phyloP scores from a whole-genome alignment of 2,113 vertebrate genomes.

The Xyrauchen texanus region DNA sequence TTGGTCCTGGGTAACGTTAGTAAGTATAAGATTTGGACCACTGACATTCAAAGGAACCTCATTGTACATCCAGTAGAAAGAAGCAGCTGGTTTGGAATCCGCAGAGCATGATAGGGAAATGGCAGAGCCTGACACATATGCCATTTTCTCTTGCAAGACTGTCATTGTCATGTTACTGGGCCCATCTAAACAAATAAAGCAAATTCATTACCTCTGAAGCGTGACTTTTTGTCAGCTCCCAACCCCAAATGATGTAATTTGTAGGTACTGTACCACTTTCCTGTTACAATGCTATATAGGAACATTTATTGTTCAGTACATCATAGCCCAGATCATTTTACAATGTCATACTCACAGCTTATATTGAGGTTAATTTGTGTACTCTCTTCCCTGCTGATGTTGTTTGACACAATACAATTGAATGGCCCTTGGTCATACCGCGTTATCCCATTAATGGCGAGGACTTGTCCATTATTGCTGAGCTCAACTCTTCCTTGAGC shows the following conservation, averaged over 20 bases:
- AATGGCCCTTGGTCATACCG: constrained; percentile 62
- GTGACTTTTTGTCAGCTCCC: neutral
- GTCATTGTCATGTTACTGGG: constrained; percentile 58
- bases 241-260: neutral
- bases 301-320: neutral
- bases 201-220: neutral
- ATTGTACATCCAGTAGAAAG: constrained; percentile 67
- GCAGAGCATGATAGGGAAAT: constrained; percentile 66
- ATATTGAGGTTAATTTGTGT: constrained; percentile 55
- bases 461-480: constrained; percentile 42
- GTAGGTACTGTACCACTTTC: neutral
- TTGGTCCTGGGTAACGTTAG: constrained; percentile 52
- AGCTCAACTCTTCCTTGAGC: constrained; percentile 30
- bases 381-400: constrained; percentile 57
- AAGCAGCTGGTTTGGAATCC: constrained; percentile 60
- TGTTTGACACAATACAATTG: constrained; percentile 66
- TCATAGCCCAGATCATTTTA: neutral
- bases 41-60: constrained; percentile 42
- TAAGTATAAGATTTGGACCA: neutral
- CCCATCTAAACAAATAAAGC: constrained; percentile 61
- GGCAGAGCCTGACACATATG: constrained; percentile 59
- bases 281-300: neutral
- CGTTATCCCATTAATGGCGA: constrained; percentile 60
- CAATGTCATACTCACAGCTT: constrained; percentile 68
- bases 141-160: constrained; percentile 27